A percentile compares a stretch with the other conserved stretches of the same genome.
phyloP scores from a whole-genome alignment of 2,113 vertebrate genomes.

The Dasyornis broadbenti region DNA sequence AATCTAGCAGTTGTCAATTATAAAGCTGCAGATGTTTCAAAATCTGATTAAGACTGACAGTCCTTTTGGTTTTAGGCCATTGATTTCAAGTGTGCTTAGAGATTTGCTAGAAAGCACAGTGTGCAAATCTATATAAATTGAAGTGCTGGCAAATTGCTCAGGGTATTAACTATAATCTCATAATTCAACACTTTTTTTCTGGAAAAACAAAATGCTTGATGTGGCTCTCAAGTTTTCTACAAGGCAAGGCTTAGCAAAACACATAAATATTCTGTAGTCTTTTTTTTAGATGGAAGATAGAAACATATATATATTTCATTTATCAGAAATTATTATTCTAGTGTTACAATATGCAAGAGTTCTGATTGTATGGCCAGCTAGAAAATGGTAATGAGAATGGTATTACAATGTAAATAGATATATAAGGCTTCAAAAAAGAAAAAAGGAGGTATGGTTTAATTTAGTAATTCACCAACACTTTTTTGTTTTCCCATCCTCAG shows the following conservation, averaged over 20 bases:
- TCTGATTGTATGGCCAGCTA: neutral
- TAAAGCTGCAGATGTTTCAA: slow-evolving; percentile 12
- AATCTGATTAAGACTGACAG: neutral
- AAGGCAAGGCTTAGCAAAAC: neutral
- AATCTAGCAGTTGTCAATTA: neutral
- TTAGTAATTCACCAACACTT: neutral
- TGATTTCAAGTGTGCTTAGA: neutral
- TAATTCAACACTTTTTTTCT: neutral
- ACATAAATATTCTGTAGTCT: neutral
- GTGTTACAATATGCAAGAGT: neutral
- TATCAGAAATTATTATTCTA: neutral
- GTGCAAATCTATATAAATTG: neutral
- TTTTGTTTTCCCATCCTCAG: neutral
- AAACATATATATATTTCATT: neutral
- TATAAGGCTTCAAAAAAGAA: neutral
- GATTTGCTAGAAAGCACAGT: neutral
- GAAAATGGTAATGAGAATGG: neutral
- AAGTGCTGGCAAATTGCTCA: neutral
- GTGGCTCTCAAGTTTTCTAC: neutral
- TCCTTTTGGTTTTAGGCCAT: neutral
- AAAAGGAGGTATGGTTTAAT: neutral
- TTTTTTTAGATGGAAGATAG: neutral
- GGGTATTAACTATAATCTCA: neutral
- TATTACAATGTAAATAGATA: neutral
- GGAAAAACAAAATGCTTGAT: neutral